Conservation (phyloP, 2,113 vertebrate genomes). For the Monopterus albus region DNA sequence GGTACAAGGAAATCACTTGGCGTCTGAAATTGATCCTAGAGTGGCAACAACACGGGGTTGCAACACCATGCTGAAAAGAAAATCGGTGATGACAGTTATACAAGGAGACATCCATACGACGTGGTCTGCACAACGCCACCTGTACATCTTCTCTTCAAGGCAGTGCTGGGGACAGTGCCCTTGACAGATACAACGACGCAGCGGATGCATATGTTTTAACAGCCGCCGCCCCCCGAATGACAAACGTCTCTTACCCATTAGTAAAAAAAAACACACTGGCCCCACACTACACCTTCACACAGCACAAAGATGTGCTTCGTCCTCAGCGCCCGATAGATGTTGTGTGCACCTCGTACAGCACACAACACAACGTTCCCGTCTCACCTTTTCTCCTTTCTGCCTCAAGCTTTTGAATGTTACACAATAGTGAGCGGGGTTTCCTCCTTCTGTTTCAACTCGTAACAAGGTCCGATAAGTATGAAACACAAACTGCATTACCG, state of each 20-base stretch:
- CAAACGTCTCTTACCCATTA: background rate
- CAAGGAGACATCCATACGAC: background rate
- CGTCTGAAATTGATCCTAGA: background rate
- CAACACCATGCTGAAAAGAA: background rate
- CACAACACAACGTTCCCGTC: slow-evolving; percentile 27
- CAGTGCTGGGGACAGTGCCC: slow-evolving; percentile 46
- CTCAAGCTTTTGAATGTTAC: slow-evolving; percentile 43
- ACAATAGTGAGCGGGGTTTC: slow-evolving; percentile 40
- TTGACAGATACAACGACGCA: slow-evolving; percentile 47
- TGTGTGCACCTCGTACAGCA: background rate
- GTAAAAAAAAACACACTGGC: slow-evolving; percentile 37
- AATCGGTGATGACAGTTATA: slow-evolving; percentile 11
- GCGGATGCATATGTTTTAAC: slow-evolving; percentile 15
- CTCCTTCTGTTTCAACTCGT: slow-evolving; percentile 63
- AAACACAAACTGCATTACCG: slow-evolving; percentile 32
- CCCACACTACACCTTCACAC: slow-evolving; percentile 46
- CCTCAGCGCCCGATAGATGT: slow-evolving; percentile 47
- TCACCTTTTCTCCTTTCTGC: slow-evolving; percentile 71
- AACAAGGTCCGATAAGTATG: slow-evolving; percentile 35
- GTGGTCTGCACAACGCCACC: slow-evolving; percentile 51
- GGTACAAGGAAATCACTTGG: slow-evolving; percentile 42
- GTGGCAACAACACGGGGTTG: slow-evolving; percentile 7
- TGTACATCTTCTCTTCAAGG: slow-evolving; percentile 47
- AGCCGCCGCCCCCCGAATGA: too few species aligned
- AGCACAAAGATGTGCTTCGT: slow-evolving; percentile 39